Evolutionary conservation across 1,140 invertebrate species (phyloP).

Genomic region (Pollicipes pollicipes): DNA sequence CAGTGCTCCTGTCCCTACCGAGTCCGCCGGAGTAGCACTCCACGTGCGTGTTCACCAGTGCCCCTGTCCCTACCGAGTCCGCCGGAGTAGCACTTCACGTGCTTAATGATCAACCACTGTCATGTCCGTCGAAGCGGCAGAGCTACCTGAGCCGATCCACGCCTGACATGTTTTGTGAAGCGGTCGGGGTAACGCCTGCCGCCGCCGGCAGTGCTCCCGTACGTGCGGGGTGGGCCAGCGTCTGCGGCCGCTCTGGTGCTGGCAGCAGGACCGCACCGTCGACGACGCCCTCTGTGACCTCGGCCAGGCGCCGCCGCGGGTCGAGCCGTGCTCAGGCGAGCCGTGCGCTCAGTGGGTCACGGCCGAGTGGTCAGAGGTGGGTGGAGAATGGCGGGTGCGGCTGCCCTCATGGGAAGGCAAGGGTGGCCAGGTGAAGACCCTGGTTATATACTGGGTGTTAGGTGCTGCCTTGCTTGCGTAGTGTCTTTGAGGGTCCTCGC

Average conservation of each 20-base stretch:
- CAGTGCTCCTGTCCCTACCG: no score
- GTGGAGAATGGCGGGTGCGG: no score
- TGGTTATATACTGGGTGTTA: background rate
- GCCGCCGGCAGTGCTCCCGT: slow-evolving; percentile 1
- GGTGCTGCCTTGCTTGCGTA: background rate
- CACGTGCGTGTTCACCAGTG: no score
- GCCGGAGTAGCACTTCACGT: no score
- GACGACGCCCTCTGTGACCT: slow-evolving; percentile 13
- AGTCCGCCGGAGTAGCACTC: no score
- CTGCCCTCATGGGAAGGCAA: background rate
- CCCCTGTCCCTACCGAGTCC: no score
- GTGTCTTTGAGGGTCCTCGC: slow-evolving; percentile 12
- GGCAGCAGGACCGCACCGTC: slow-evolving; percentile 12
- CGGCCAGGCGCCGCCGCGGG: slow-evolving; percentile 13
- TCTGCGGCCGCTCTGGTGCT: slow-evolving; percentile 12
- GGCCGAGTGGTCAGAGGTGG: slow-evolving; percentile 27
- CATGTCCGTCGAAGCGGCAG: no score
- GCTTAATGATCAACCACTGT: no score
- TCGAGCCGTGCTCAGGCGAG: slow-evolving; percentile 12
- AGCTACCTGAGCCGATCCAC: no score
- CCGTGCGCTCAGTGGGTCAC: slow-evolving; percentile 23
- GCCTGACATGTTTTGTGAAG: no score
- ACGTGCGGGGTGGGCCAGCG: slow-evolving; percentile 10
- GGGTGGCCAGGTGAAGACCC: background rate
- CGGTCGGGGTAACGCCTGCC: no score